phyloP scores from a whole-genome alignment of 2,888 invertebrate species.

The Keiferia lycopersicella region DNA sequence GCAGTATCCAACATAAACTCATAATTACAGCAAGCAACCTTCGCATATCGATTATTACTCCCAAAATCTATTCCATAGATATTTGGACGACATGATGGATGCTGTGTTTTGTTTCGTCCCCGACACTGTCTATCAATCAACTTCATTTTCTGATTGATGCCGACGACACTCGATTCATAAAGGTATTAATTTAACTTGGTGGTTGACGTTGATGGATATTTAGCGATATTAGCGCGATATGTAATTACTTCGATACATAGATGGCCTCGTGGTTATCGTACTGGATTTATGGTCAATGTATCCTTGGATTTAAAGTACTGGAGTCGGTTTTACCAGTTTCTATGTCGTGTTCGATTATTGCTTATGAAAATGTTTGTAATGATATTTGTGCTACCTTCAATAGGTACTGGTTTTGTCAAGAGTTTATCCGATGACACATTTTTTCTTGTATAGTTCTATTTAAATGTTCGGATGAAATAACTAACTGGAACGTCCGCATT shows the following conservation, averaged over 20 bases:
- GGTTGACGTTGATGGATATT: slow-evolving; percentile 67
- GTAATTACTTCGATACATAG: slow-evolving; percentile 44
- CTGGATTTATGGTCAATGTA: slow-evolving; percentile 25
- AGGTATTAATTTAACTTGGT: slow-evolving; percentile 67
- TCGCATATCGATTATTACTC: slow-evolving; percentile 16
- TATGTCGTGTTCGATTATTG: neutral
- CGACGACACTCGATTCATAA: slow-evolving; percentile 69
- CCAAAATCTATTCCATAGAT: slow-evolving; percentile 23
- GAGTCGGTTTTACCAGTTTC: slow-evolving; percentile 6
- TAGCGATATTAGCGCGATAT: slow-evolving; percentile 59
- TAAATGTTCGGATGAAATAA: no score
- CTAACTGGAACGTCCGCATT: no score
- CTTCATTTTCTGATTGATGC: slow-evolving; percentile 65
- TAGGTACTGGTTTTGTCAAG: neutral
- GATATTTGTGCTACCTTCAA: no score
- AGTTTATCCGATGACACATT: neutral
- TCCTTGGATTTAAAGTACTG: slow-evolving; percentile 23
- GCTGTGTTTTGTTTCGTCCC: slow-evolving; percentile 55
- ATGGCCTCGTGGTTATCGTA: slow-evolving; percentile 30
- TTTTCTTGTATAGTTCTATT: no score
- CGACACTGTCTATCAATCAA: slow-evolving; percentile 68
- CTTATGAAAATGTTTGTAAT: neutral
- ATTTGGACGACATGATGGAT: slow-evolving; percentile 50
- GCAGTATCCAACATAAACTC: no score
- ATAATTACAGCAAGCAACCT: slow-evolving; percentile 5